Evolutionary conservation across 2,113 vertebrate species (phyloP), one percentile per base, ranked within the genome.

Genomic region (Paedocypris sp.): DNA sequence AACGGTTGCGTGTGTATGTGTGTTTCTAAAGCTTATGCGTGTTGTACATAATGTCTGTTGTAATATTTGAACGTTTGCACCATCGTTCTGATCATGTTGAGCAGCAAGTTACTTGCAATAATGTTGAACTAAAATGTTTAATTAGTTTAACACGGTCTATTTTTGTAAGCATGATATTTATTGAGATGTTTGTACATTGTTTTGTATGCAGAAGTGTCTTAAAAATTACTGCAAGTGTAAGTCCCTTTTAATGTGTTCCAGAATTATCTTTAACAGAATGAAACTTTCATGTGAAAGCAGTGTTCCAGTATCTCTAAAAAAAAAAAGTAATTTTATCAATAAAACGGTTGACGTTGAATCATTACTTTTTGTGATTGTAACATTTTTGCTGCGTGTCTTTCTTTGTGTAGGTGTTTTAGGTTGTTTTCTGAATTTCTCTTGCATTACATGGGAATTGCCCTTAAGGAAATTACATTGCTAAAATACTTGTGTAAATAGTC

Each of bases 91-190:
- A 26, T 23, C 15, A 36, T 61, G 70, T 61, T 69, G 53, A 52
- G 50, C 31, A 41, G 60, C 54, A 49, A 61, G 51, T 29, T 54
- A 26, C 72, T 74, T 79, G 80, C 81, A 85, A 82, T 83, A 85
- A 84, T 73, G 74, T 64, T 68, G 48, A 57, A 56, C 49, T 67
- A 50, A 67, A 67, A 46, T 26, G 35, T 51, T 68, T 60, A 54
- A 48, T 36, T 64, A 73, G 74, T 67, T 77, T 75, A 79, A 77
- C 75, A 82, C 66, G 69, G 84, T 87, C 79, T 87, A 87, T 87
- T 87, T 87, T 87, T 87, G 83, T 87, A 87, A 84, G 86, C 83
- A 84, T 85, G 80, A 79, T 59, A 76, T 86, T 79, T 75, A 80
- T 71, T 69, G 76, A 77, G 77, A 73, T 78, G 83, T 83, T 83